phyloP scores from a whole-genome alignment of 2,113 vertebrate species.

The Chaenocephalus aceratus region DNA sequence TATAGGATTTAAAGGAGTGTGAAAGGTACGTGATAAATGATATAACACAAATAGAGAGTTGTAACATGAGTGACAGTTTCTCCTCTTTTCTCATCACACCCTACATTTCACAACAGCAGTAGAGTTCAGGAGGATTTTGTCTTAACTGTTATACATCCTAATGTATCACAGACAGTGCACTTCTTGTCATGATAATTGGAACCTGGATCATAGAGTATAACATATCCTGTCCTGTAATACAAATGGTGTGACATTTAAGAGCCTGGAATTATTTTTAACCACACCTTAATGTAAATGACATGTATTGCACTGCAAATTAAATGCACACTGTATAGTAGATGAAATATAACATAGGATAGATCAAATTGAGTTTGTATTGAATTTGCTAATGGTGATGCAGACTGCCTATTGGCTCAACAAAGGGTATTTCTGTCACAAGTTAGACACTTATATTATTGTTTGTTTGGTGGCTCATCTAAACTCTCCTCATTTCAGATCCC shows the following conservation, averaged over 20 bases:
- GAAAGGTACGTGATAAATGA: conserved; percentile 8
- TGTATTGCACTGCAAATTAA: background rate
- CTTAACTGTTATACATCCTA: background rate
- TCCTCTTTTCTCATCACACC: background rate
- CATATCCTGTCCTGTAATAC: background rate
- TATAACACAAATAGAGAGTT: background rate
- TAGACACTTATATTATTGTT: no score
- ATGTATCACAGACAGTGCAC: background rate
- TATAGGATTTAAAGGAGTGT: background rate
- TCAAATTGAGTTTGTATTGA: background rate
- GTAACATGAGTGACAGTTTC: no score
- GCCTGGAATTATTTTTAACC: conserved; percentile 13
- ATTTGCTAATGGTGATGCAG: no score
- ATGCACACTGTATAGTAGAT: background rate
- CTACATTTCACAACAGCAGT: conserved; percentile 16
- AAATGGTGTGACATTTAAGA: background rate
- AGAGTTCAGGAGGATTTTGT: conserved; percentile 1
- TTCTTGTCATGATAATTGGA: background rate
- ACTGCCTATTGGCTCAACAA: no score
- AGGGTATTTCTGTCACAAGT: no score
- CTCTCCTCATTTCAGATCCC: no score
- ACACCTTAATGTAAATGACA: background rate
- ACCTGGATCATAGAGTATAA: background rate
- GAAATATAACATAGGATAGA: background rate
- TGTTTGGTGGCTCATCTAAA: no score